phyloP scores from a whole-genome alignment of 2,797 vertebrate genomes.

The Tolypeutes matacus region DNA sequence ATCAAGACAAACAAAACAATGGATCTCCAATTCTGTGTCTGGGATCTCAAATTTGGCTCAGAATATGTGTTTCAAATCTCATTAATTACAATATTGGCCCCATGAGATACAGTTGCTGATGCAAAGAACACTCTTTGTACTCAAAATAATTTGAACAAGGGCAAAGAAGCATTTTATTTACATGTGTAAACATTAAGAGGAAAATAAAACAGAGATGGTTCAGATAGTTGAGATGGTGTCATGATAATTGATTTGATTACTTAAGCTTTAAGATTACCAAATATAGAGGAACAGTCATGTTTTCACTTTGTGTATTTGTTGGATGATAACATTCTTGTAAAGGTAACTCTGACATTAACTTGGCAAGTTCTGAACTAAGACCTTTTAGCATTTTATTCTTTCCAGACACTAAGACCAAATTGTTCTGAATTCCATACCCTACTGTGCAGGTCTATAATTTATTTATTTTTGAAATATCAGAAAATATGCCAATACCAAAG shows the following conservation, averaged over 20 bases:
- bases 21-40: conserved; percentile 78
- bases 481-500: conserved; percentile 67
- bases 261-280: conserved; percentile 65
- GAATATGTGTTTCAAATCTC: conserved; percentile 83
- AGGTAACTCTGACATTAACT: conserved; percentile 65
- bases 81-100: conserved; percentile 86
- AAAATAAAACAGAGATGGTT: neutral
- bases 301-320: conserved; percentile 55
- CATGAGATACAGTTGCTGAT: conserved; percentile 82
- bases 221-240: conserved; percentile 37
- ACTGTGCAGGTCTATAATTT: conserved; percentile 69
- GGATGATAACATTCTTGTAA: conserved; percentile 52
- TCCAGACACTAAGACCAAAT: conserved; percentile 67
- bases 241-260: conserved; percentile 51
- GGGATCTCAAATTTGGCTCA: conserved; percentile 82
- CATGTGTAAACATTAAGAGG: conserved; percentile 46
- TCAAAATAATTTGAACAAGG: conserved; percentile 82
- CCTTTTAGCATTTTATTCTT: conserved; percentile 69
- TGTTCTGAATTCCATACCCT: conserved; percentile 63
- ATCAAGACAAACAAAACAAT: conserved; percentile 74
- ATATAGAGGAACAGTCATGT: neutral
- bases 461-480: conserved; percentile 78
- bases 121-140: conserved; percentile 83
- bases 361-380: conserved; percentile 75
- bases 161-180: conserved; percentile 63